These are phyloP conservation scores for Vultur gryphus DNA, from an alignment of 2,797 vertebrate species.

Conservation along the genomic window DNA sequence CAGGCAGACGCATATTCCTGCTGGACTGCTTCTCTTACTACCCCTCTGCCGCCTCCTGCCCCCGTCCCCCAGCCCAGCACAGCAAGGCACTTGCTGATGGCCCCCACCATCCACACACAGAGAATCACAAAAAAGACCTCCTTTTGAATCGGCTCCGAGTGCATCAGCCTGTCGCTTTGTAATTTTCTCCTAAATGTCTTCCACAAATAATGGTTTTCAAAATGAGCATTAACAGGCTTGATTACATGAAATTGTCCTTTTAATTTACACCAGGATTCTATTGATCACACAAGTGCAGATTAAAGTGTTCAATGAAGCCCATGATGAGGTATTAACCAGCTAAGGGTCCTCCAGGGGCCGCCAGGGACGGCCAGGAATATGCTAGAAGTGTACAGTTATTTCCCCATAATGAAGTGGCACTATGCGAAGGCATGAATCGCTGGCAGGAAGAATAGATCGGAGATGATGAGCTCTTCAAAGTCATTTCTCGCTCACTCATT, in stretches of 20 bases:
- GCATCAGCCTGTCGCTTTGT: slow-evolving; percentile 85
- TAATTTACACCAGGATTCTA: slow-evolving; percentile 99
- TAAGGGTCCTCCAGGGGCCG: slow-evolving; percentile 89
- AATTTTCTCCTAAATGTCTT: slow-evolving; percentile 96
- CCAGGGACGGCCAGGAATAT: slow-evolving; percentile 81
- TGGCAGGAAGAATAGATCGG: slow-evolving; percentile 98
- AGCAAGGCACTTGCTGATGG: slow-evolving; percentile 7
- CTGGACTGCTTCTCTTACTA: slow-evolving; percentile 22
- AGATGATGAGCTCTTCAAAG: slow-evolving; percentile 99
- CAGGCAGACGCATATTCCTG: slow-evolving; percentile 50
- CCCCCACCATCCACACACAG: slow-evolving; percentile 40
- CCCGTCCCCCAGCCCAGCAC: neutral
- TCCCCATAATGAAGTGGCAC: slow-evolving; percentile 99
- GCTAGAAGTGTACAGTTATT: slow-evolving; percentile 97
- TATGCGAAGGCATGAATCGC: slow-evolving; percentile 98
- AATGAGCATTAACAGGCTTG: slow-evolving; percentile 99
- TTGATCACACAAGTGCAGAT: slow-evolving; percentile 99
- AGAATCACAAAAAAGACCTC: slow-evolving; percentile 61
- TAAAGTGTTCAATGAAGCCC: slow-evolving; percentile 99
- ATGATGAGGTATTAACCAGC: slow-evolving; percentile 99
- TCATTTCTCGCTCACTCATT: slow-evolving; percentile 99
- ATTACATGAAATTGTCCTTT: slow-evolving; percentile 99
- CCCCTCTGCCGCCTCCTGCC: slow-evolving; percentile 13
- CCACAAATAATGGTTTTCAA: slow-evolving; percentile 99
- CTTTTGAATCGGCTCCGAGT: slow-evolving; percentile 77